Evolutionary conservation across 2,113 vertebrate genomes (phyloP).

Genomic region (Sigmodon hispidus): DNA sequence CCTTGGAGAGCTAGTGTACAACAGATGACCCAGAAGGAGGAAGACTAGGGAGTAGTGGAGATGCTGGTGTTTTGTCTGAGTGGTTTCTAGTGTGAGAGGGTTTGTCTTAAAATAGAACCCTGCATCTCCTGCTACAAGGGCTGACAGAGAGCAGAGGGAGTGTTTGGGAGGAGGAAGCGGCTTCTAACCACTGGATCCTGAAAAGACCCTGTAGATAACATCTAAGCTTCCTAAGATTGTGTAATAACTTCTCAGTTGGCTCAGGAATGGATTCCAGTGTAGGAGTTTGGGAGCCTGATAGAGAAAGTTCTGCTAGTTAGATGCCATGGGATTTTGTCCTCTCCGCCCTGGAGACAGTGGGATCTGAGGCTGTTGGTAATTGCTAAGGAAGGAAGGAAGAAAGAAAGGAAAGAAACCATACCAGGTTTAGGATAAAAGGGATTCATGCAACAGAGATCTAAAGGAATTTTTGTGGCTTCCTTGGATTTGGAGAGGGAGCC

Average conservation of each 20-base stretch:
- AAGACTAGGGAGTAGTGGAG: background rate
- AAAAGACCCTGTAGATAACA: background rate
- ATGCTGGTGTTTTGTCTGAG: background rate
- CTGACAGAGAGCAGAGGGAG: background rate
- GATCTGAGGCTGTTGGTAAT: background rate
- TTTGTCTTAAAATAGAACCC: slow-evolving; percentile 50
- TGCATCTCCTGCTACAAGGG: background rate
- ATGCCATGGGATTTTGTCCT: background rate
- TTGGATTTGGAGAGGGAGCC: background rate
- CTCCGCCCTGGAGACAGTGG: background rate
- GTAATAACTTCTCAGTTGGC: background rate
- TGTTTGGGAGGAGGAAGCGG: background rate
- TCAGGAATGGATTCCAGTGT: background rate
- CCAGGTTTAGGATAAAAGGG: slow-evolving; percentile 37
- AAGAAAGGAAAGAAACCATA: background rate
- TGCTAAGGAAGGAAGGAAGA: background rate
- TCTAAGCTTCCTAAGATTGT: background rate
- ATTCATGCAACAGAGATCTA: background rate
- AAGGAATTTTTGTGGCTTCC: background rate
- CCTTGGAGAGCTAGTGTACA: background rate
- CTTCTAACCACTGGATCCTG: background rate
- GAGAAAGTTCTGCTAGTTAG: background rate
- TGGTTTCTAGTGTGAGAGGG: slow-evolving; percentile 30
- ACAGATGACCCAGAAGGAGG: background rate
- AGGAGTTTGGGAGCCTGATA: background rate